Percentiles rank a stretch among this genome's conserved stretches.
phyloP scores from a whole-genome alignment of 2,797 vertebrate genomes.

The Manis crassicaudata region DNA sequence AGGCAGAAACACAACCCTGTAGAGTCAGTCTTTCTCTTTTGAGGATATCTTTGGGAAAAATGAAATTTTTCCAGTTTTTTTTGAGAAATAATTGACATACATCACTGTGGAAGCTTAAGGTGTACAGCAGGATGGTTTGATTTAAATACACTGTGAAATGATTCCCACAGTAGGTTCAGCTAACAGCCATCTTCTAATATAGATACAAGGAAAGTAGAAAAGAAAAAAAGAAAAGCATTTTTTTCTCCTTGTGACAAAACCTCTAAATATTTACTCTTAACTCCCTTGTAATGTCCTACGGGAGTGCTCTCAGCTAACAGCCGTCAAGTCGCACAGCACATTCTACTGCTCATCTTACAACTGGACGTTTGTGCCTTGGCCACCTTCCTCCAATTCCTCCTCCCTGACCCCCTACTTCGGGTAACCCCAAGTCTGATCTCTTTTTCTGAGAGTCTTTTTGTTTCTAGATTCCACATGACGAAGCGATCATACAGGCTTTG shows the following conservation, averaged over 20 bases:
- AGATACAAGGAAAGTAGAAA: background rate
- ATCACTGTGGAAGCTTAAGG: background rate
- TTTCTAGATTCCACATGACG: background rate
- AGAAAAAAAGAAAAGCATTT: background rate
- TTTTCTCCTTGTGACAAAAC: background rate
- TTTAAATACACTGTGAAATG: background rate
- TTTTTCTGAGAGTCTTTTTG: background rate
- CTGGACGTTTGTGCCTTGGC: background rate
- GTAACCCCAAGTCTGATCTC: background rate
- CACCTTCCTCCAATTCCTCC: background rate
- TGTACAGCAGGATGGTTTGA: background rate
- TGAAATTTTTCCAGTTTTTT: background rate
- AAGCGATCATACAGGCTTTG: background rate
- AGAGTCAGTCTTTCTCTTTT: background rate
- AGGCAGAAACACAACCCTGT: background rate
- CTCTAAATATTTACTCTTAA: background rate
- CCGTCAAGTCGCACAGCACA: accelerated
- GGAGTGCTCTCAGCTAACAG: background rate
- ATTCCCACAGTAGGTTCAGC: background rate
- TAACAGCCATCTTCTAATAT: background rate
- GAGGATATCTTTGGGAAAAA: background rate
- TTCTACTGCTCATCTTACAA: background rate
- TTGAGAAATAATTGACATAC: background rate
- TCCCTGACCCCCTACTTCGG: background rate
- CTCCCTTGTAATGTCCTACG: no score